Evolutionary conservation across 1,140 invertebrate species (phyloP).

Genomic region (Vanessa tameamea): DNA sequence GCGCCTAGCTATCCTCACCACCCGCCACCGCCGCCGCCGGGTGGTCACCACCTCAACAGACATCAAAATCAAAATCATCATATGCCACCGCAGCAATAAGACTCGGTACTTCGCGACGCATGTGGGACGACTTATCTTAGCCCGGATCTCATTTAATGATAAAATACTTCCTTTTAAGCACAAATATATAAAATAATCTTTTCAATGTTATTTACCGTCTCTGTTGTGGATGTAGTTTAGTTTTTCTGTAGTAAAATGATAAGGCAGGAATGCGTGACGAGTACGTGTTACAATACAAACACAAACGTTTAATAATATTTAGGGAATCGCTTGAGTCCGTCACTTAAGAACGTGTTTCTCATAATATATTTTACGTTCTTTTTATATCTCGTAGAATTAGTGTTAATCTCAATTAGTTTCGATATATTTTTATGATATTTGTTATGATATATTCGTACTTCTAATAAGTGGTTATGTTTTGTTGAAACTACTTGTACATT

Average conservation of each 20-base stretch:
- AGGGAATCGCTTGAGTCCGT: background rate
- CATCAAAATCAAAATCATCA: constrained; percentile 27
- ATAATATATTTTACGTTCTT: background rate
- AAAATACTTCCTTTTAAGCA: constrained; percentile 30
- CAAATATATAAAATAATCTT: constrained; percentile 24
- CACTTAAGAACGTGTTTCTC: background rate
- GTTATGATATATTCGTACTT: background rate
- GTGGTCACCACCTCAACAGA: background rate
- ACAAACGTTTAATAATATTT: too few species aligned
- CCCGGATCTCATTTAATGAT: constrained; percentile 23
- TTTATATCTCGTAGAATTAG: background rate
- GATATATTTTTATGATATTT: background rate
- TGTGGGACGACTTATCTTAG: background rate
- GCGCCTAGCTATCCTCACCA: constrained; percentile 41
- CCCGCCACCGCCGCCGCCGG: constrained; percentile 23
- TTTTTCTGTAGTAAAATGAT: too few species aligned
- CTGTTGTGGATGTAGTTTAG: background rate
- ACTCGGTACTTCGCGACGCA: background rate
- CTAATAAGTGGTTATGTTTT: background rate
- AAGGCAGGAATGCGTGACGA: too few species aligned
- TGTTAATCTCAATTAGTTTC: background rate
- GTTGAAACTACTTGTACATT: background rate
- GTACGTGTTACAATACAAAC: too few species aligned
- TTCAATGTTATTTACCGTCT: constrained; percentile 8
- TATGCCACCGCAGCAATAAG: constrained; percentile 24